These are phyloP conservation scores for Drosophila asahinai DNA, from an alignment of 1,140 invertebrate species.

Conservation along the genomic window DNA sequence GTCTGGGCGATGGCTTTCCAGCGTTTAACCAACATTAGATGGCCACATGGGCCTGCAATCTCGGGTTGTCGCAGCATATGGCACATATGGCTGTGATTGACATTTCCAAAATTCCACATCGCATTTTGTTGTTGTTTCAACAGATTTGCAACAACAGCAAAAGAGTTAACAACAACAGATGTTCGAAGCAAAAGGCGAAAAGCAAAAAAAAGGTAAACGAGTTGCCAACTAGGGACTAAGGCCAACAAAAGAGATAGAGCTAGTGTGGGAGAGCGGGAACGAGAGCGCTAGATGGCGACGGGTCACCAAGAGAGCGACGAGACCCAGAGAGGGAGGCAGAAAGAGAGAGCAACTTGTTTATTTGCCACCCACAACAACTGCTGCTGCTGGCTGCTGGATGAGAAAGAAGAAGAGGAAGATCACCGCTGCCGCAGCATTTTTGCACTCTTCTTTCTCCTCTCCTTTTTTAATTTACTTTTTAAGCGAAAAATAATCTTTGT, in stretches of 20 bases:
- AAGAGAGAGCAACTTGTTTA: constrained; percentile 41
- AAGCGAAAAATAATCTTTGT: constrained; percentile 37
- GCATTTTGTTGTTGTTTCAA: constrained; percentile 42
- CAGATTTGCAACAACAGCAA: constrained; percentile 62
- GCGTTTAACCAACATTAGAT: constrained; percentile 41
- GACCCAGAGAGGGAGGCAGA: constrained; percentile 2
- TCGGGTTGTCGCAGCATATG: constrained; percentile 65
- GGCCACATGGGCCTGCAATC: constrained; percentile 48
- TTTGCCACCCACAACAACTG: constrained; percentile 65
- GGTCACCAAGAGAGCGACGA: constrained; percentile 17
- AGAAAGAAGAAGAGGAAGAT: constrained; percentile 23
- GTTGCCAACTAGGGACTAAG: constrained; percentile 68
- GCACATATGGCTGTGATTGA: constrained; percentile 58
- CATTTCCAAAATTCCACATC: constrained; percentile 61
- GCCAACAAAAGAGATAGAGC: constrained; percentile 28
- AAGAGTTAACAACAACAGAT: constrained; percentile 72
- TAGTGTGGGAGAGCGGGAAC: constrained; percentile 33
- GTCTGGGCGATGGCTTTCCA: constrained; percentile 17
- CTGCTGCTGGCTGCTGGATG: constrained; percentile 22
- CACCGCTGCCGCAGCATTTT: constrained; percentile 33
- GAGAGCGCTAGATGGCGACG: neutral
- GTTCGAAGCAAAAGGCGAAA: constrained; percentile 57
- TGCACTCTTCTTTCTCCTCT: constrained; percentile 42
- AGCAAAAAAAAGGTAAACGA: constrained; percentile 72
- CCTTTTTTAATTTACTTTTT: constrained; percentile 26